Evolutionary conservation across 2,113 vertebrate species (phyloP), one percentile per base, ranked within the genome.

Genomic region (Scomber scombrus): DNA sequence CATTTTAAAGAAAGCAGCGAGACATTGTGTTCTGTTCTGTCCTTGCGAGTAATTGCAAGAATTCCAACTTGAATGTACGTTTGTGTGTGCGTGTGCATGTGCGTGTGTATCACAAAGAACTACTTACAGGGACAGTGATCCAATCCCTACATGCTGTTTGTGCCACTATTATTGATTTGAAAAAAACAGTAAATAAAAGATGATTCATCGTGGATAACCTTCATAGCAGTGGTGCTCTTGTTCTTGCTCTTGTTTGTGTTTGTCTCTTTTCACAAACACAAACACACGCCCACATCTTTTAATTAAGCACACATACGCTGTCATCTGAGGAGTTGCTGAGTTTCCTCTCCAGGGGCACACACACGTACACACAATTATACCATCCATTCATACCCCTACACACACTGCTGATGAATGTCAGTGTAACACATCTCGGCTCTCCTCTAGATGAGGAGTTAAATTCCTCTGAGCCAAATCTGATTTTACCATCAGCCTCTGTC

Each of bases 401-500:
- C 68, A 75, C 77, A 45, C 80, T 63, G 51, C 81, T 86, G 83
- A 66, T 76, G 75, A 81, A 82, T 74, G 78, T 89, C 85, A 85
- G 81, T 68, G 78, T 55, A 80, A 80, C 75, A 74, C 77, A 80
- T 82, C 66, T 68, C 4, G 6, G 26, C 49, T 84, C 54, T 68
- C 78, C 61, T 75, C 51, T 58, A 70, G 71, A 80, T 84, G 87
- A 91, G 75, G 81, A 88, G 85, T 87, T 76, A 82, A 84, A 81
- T 79, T 88, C 75, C 87, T 81, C 79, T 26, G 65, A 85, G 75
- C 63, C 29, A 55, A 81, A 84, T 90, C 86, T 93, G 88, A 92
- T 89, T 91, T 92, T 83, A 62, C 80, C 89, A 92, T 93, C 84
- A 89, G 71, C 76, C 71, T 71, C 65, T 73, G 84, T 85, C 75